Evolutionary conservation across 2,113 vertebrate species (phyloP), one percentile per base, ranked within the genome.

Genomic region (Ophiodon elongatus): DNA sequence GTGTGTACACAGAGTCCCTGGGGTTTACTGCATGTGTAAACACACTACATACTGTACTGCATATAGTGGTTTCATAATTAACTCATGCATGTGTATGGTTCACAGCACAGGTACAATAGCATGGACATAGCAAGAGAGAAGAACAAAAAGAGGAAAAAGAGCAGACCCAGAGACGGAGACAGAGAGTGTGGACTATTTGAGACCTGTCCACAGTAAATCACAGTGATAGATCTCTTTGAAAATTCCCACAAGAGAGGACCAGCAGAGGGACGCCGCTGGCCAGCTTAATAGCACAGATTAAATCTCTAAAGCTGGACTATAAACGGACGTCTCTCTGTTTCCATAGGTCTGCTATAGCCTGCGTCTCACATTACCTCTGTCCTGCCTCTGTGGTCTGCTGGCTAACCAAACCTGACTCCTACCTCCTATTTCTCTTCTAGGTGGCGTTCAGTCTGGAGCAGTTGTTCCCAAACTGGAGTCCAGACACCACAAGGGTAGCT

Each of bases 291-390:
- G 86, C 35, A 3, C 74, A 91, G 92, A 91, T 92, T 91, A 86
- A 88, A 94, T 92, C 91, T 91, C 82, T 86, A 90, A 86, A 86
- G 89, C 85, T 86, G 77, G 80, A 87, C 91, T 76, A 88, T 92
- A 91, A 91, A 89, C 13, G 73, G 14, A 85, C 41, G 67, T 73
- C 82, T 91, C 74, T 79, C 65, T 71, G 39, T 88, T 92, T 92
- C 91, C 85, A 90, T 88, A 85, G 79, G 85, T 82, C 78, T 82
- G 88, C 88, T 84, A 45, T 59, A 88, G 81, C 76, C 85, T 72
- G 63, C 35, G 54, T 82, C 89, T 94, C 90, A 88, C 33, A 31
- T 94, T 92, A 88, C 93, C 68, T 72, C 85, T 85, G 85, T 84
- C 86, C 83, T 69, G 70, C 73, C 89, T 91, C 88, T 79, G 86